Conservation (phyloP, 2,113 vertebrate species). For the Myrmecobius fasciatus region DNA sequence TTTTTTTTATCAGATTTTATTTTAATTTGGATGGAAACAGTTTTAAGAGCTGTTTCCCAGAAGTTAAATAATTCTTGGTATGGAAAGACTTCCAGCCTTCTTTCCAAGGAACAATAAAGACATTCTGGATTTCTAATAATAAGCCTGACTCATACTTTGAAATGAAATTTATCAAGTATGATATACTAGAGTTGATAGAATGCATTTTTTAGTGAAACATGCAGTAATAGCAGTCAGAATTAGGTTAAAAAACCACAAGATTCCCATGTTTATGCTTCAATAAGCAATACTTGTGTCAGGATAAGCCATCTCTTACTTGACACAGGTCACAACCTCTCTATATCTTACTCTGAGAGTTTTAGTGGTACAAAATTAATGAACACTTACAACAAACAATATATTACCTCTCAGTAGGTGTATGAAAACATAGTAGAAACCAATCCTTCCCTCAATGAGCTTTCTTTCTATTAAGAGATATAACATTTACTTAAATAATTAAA, state of each 20-base stretch:
- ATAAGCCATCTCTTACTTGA: not conserved
- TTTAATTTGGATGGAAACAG: not conserved
- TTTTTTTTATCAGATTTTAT: not conserved
- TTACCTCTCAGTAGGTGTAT: not conserved
- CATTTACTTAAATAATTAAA: not conserved
- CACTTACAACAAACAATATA: not conserved
- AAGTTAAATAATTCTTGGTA: not conserved
- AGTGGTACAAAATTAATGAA: not conserved
- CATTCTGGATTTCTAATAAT: not conserved
- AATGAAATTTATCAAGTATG: not conserved
- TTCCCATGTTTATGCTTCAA: not conserved
- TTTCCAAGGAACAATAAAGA: constrained; percentile 11
- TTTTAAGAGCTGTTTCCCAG: not conserved
- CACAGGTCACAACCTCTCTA: not conserved
- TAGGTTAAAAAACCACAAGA: not conserved
- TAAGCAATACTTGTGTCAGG: not conserved
- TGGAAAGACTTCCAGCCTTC: constrained; percentile 4
- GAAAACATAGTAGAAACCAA: not conserved
- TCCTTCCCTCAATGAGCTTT: not conserved
- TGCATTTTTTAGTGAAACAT: not conserved
- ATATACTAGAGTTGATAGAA: not conserved
- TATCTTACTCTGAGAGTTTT: not conserved
- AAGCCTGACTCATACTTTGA: not conserved
- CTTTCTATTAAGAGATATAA: not conserved
- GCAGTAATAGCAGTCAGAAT: not conserved